phyloP scores from a whole-genome alignment of 1,140 invertebrate species.

The Littorina saxatilis region DNA sequence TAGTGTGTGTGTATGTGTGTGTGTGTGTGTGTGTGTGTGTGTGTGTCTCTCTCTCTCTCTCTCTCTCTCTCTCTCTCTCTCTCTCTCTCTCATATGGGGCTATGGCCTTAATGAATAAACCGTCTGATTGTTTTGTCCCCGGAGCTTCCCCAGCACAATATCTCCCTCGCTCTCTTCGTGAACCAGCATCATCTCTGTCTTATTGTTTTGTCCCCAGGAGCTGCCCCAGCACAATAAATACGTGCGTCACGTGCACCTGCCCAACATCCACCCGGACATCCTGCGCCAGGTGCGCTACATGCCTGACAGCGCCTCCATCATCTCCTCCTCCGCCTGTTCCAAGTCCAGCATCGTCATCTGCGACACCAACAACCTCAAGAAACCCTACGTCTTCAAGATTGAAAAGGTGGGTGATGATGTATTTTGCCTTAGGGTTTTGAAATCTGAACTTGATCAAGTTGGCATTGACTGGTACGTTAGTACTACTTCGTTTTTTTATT shows the following conservation, averaged over 20 bases:
- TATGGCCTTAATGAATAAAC: too few relatives aligned
- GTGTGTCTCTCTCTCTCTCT: neutral
- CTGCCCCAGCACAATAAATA: conserved; percentile 61
- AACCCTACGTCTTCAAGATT: conserved; percentile 72
- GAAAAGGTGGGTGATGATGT: conserved; percentile 66
- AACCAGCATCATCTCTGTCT: neutral
- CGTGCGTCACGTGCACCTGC: conserved; percentile 56
- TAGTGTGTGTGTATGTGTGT: too few relatives aligned
- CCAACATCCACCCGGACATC: conserved; percentile 64
- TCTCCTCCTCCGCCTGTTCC: conserved; percentile 68
- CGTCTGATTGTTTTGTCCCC: too few relatives aligned
- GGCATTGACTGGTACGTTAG: too few relatives aligned
- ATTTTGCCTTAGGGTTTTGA: neutral
- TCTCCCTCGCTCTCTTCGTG: too few relatives aligned
- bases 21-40: neutral
- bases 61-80: neutral
- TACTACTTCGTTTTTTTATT: too few relatives aligned
- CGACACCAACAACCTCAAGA: conserved; percentile 69
- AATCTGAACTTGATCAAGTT: too few relatives aligned
- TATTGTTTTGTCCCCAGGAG: conserved; percentile 51
- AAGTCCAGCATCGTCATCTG: conserved; percentile 70
- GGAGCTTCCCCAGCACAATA: too few relatives aligned
- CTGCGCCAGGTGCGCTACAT: conserved; percentile 72
- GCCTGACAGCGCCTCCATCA: conserved; percentile 70
- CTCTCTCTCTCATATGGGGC: too few relatives aligned